Conservation (phyloP, 2,797 vertebrate species). For the Hydrolagus colliei region DNA sequence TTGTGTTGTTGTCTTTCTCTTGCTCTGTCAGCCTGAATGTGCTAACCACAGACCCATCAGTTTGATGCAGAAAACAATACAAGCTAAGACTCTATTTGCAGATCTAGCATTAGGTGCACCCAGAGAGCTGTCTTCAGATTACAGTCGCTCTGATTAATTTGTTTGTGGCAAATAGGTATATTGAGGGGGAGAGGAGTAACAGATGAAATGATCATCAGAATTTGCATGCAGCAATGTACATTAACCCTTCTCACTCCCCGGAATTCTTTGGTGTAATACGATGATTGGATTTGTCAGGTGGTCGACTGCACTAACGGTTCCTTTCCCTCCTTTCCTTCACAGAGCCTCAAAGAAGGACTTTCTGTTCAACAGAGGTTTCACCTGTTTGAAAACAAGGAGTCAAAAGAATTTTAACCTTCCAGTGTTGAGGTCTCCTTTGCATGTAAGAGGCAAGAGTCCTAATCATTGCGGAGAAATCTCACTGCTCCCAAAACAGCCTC, state of each 20-base stretch:
- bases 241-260: too few species aligned
- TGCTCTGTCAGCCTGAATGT: neutral
- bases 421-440: conserved; percentile 24
- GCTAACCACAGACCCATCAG: neutral
- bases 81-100: neutral
- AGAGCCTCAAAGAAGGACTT: conserved; percentile 74
- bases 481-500: conserved; percentile 34
- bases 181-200: neutral
- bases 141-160: too few species aligned
- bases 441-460: conserved; percentile 1
- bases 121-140: too few species aligned
- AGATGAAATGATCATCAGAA: neutral
- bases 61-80: neutral
- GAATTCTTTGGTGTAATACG: too few species aligned
- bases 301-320: neutral
- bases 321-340: conserved; percentile 29
- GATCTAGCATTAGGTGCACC: too few species aligned
- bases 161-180: neutral
- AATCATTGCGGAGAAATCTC: neutral
- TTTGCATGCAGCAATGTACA: too few species aligned
- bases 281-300: neutral
- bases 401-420: conserved; percentile 66
- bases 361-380: conserved; percentile 70
- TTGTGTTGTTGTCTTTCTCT: conserved; percentile 22
- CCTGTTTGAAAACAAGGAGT: conserved; percentile 71